Percentiles rank a stretch among this genome's conserved stretches.
These are phyloP conservation scores for Nasonia longicornis DNA, from an alignment of 1,140 invertebrate species.

Conservation along the genomic window DNA sequence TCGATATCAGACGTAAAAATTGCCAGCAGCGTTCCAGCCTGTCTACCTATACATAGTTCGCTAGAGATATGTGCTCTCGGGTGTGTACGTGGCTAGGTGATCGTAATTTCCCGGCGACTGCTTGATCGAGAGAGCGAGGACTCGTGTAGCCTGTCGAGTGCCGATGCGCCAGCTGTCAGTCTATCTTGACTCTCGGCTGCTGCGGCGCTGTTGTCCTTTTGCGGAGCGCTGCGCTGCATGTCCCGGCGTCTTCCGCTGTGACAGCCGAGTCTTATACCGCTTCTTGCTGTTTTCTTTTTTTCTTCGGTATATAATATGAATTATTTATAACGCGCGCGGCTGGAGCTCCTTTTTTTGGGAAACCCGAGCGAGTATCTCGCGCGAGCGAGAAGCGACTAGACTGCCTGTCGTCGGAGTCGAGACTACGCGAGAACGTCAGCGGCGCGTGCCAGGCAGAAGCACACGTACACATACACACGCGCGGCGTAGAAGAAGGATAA, in stretches of 20 bases:
- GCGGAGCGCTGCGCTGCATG: not conserved
- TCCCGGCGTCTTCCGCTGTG: not conserved
- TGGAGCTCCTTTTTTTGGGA: not conserved
- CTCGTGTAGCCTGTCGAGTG: not conserved
- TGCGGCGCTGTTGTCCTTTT: not conserved
- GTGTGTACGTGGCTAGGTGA: not conserved
- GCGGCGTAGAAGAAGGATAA: not conserved
- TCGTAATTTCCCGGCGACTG: not conserved
- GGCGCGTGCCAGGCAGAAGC: not conserved
- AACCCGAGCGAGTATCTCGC: not conserved
- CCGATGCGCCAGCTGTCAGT: not conserved
- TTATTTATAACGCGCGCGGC: not conserved
- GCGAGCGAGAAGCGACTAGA: not conserved
- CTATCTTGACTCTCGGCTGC: not conserved
- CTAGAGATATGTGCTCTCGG: not conserved
- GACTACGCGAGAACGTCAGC: not conserved
- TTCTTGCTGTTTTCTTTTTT: not conserved
- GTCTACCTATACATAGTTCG: not conserved
- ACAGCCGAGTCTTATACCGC: not conserved
- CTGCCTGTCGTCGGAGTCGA: not conserved
- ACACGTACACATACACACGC: not conserved
- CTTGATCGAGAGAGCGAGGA: not conserved
- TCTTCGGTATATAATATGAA: not conserved
- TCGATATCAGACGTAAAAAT: conserved; percentile 3
- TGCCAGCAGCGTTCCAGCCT: not conserved